Conservation (phyloP, 2,113 vertebrate genomes). For the Melanerpes aurifrons region DNA sequence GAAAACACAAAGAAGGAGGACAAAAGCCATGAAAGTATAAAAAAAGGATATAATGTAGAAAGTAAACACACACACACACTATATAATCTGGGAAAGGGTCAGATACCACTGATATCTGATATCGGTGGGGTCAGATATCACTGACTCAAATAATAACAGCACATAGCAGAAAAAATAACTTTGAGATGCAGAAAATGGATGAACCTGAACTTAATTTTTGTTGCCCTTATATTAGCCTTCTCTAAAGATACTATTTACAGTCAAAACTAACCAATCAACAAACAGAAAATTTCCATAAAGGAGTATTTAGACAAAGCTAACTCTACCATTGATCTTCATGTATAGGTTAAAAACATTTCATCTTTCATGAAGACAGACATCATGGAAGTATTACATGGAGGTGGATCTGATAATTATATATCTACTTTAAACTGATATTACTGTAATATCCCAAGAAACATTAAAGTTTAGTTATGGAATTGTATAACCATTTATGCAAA, state of each 20-base stretch:
- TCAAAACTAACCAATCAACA: neutral
- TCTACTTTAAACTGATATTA: neutral
- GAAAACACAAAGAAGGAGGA: neutral
- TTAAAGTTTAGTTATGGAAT: neutral
- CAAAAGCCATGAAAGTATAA: neutral
- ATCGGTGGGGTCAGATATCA: neutral
- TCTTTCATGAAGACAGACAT: neutral
- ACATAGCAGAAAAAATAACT: neutral
- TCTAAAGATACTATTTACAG: neutral
- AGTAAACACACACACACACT: neutral
- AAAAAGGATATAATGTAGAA: neutral
- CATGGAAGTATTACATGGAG: neutral
- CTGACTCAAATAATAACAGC: neutral
- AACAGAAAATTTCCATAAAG: neutral
- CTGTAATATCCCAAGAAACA: neutral
- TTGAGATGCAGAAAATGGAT: neutral
- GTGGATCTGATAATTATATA: neutral
- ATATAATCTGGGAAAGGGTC: neutral
- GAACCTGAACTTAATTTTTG: neutral
- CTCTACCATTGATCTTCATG: neutral
- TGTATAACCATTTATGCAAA: neutral
- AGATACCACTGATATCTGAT: neutral
- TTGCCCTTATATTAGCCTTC: neutral
- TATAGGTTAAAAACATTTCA: neutral
- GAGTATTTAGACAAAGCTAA: neutral